Percentiles rank a stretch among this genome's conserved stretches.
Evolutionary conservation across 2,113 vertebrate genomes (phyloP).

Genomic region (Zosterops borbonicus): DNA sequence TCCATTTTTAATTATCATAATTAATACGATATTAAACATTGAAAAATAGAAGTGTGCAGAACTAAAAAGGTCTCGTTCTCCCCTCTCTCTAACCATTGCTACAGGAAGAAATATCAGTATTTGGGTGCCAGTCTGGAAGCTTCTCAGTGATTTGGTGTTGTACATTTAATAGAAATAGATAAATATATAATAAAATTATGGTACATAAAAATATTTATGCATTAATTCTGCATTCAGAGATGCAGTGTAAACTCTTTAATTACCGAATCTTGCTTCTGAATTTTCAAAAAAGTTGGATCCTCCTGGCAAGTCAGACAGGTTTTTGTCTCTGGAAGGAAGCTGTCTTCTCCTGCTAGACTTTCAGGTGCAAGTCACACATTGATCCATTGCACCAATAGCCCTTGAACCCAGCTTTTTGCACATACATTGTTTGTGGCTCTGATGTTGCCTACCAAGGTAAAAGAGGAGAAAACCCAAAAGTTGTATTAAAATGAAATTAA

Average conservation of each 20-base stretch:
- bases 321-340: background rate
- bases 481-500: background rate
- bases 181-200: background rate
- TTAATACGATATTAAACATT: background rate
- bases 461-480: background rate
- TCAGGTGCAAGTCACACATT: background rate
- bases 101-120: background rate
- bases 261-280: background rate
- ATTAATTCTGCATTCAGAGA: background rate
- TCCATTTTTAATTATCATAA: background rate
- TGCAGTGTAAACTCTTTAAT: background rate
- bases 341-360: background rate
- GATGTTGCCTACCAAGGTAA: background rate
- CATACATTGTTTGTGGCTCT: background rate
- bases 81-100: background rate
- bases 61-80: background rate
- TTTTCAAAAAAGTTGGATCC: background rate
- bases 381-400: background rate
- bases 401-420: background rate
- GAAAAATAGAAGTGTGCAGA: background rate
- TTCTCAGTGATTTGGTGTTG: background rate
- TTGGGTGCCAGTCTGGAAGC: background rate
- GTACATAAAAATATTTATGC: background rate
- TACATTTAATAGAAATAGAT: background rate
- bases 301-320: accelerated